Percentiles rank a stretch among this genome's conserved stretches.
Evolutionary conservation across 2,797 vertebrate species (phyloP).

Genomic region (Falco rusticolus): DNA sequence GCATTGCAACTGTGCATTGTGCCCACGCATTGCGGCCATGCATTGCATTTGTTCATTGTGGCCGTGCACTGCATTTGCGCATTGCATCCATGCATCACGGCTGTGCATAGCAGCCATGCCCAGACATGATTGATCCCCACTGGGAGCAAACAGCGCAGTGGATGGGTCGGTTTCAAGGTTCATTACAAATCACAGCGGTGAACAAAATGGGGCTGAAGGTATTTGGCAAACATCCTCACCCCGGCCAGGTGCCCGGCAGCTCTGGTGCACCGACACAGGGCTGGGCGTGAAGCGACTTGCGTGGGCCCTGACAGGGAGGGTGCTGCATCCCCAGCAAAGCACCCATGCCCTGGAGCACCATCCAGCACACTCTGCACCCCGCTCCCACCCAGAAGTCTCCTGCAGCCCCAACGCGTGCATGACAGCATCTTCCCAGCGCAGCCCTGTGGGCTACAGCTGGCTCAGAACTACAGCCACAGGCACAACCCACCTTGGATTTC

Average conservation of each 20-base stretch:
- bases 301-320: fast-evolving
- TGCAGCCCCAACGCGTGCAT: fast-evolving
- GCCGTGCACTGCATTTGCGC: too few species aligned
- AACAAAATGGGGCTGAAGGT: not conserved
- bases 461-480: not conserved
- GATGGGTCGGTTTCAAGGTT: not conserved
- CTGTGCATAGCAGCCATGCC: not conserved
- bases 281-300: not conserved
- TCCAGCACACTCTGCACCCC: not conserved
- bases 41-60: too few species aligned
- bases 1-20: too few species aligned
- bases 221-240: not conserved
- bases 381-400: not conserved
- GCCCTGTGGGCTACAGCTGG: fast-evolving
- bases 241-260: not conserved
- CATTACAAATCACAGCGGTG: not conserved
- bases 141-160: fast-evolving
- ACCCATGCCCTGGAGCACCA: not conserved
- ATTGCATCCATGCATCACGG: too few species aligned
- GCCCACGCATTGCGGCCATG: too few species aligned
- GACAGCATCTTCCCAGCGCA: not conserved
- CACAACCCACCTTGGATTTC: not conserved
- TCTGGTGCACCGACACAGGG: fast-evolving
- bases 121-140: fast-evolving
- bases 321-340: fast-evolving